Evolutionary conservation across 2,888 invertebrate species (phyloP).

Genomic region (Adelphocoris suturalis): DNA sequence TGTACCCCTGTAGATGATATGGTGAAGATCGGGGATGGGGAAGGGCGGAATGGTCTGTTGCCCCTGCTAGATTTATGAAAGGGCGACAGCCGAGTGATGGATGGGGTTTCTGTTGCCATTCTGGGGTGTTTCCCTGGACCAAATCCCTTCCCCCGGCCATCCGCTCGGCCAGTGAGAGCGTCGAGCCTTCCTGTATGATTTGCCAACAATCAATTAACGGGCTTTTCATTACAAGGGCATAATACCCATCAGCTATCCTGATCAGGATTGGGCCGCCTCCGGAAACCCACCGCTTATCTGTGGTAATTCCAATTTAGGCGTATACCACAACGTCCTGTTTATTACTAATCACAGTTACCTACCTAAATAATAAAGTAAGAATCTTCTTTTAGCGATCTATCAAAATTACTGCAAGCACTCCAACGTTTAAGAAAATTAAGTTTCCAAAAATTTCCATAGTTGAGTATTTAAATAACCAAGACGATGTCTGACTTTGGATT

Average conservation of each 20-base stretch:
- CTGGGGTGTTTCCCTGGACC: slow-evolving; percentile 24
- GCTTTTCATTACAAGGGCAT: slow-evolving; percentile 56
- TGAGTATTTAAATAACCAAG: too few species aligned
- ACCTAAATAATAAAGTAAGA: neutral
- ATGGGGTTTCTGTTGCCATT: slow-evolving; percentile 68
- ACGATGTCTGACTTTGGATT: too few species aligned
- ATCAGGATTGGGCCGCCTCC: neutral
- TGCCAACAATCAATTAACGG: slow-evolving; percentile 66
- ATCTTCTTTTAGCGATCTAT: neutral
- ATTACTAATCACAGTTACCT: too few species aligned
- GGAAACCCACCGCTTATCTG: neutral
- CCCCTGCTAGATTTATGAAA: slow-evolving; percentile 63
- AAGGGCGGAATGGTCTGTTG: slow-evolving; percentile 33
- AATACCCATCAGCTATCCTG: neutral
- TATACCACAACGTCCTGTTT: too few species aligned
- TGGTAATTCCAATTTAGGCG: neutral
- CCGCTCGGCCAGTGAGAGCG: neutral
- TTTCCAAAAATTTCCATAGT: too few species aligned
- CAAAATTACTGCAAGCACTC: neutral
- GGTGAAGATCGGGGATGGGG: neutral
- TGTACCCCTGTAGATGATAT: neutral
- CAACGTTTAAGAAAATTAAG: too few species aligned
- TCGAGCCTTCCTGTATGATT: slow-evolving; percentile 57
- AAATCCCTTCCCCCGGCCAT: neutral
- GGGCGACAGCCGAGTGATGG: slow-evolving; percentile 66